phyloP scores from a whole-genome alignment of 30 jellyfish, hydroid and myxozoan genomes.

The Turritopsis dohrnii region DNA sequence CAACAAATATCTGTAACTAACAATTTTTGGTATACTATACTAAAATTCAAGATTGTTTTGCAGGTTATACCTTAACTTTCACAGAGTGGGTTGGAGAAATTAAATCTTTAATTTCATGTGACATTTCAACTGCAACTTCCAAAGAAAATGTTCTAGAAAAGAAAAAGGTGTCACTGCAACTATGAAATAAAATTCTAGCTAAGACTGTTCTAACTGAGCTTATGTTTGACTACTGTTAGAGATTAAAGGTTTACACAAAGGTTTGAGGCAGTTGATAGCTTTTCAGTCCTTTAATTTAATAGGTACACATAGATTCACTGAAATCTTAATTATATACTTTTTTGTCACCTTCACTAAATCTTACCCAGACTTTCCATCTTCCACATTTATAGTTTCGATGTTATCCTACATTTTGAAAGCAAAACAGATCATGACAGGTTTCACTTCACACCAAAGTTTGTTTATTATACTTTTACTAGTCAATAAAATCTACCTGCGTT shows the following conservation, averaged over 20 bases:
- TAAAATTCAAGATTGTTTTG: no score
- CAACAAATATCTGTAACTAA: background rate
- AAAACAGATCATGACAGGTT: background rate
- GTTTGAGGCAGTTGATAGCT: no score
- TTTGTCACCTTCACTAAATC: no score
- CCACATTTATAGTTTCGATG: conserved; percentile 33
- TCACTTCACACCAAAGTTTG: no score
- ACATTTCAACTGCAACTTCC: conserved; percentile 77
- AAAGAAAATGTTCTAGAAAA: conserved; percentile 51
- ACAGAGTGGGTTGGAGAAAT: conserved; percentile 68
- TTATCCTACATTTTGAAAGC: conserved; percentile 8
- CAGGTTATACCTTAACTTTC: conserved; percentile 66
- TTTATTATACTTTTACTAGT: no score
- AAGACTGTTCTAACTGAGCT: background rate
- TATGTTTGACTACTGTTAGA: no score
- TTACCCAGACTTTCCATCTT: background rate
- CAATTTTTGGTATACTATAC: no score
- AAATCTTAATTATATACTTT: no score
- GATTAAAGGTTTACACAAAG: no score
- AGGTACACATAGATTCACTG: no score
- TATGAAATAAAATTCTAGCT: background rate
- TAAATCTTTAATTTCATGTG: conserved; percentile 48
- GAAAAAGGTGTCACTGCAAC: background rate
- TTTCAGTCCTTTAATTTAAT: no score
- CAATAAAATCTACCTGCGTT: conserved; percentile 39